Conservation (phyloP, 2,113 vertebrate species). For the Pseudolaguvia tuberculata region DNA sequence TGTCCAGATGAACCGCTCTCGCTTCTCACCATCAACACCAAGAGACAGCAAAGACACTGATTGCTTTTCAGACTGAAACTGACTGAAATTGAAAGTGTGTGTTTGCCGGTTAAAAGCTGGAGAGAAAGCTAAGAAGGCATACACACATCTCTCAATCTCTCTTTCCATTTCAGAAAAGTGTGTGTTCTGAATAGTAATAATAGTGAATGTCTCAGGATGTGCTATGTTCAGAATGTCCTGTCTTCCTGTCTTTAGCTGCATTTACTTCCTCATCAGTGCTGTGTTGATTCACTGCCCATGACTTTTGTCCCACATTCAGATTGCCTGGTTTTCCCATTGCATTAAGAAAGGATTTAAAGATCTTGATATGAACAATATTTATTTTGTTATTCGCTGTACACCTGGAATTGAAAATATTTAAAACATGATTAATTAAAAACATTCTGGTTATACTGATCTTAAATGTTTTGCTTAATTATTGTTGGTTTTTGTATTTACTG, state of each 20-base stretch:
- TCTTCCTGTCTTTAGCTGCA: constrained; percentile 12
- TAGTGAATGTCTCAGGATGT: background rate
- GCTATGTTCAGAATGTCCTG: constrained; percentile 38
- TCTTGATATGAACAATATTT: background rate
- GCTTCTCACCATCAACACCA: background rate
- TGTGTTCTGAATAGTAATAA: constrained; percentile 25
- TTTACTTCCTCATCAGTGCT: background rate
- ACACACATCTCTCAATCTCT: background rate
- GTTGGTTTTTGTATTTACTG: too few species aligned
- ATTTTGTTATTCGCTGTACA: background rate
- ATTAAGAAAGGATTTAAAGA: background rate
- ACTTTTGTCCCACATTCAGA: background rate
- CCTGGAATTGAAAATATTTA: background rate
- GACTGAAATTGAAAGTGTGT: background rate
- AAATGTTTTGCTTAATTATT: too few species aligned
- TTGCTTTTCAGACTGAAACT: background rate
- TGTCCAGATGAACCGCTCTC: background rate
- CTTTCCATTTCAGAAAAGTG: background rate
- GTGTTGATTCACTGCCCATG: constrained; percentile 4
- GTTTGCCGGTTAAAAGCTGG: background rate
- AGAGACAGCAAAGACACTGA: background rate
- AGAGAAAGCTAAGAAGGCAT: background rate
- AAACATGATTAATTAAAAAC: background rate
- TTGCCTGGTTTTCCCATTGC: background rate
- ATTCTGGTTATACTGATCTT: background rate